Evolutionary conservation across 30 jellyfish, hydroid and myxozoan genomes (phyloP).

Genomic region (Nemopilema nomurai): DNA sequence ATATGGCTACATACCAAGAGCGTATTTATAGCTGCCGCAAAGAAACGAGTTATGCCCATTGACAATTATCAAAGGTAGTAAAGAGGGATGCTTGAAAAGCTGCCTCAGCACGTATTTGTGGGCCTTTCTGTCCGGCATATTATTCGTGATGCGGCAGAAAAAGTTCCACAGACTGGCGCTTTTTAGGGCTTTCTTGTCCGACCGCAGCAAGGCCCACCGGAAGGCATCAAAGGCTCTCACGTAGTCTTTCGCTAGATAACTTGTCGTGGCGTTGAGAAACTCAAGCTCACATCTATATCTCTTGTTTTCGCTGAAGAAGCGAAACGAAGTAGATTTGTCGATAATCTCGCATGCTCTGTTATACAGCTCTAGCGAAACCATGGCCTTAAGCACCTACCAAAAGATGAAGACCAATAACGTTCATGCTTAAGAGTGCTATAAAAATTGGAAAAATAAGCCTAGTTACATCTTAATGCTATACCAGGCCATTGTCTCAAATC

Average conservation of each 20-base stretch:
- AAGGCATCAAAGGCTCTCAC: conserved; percentile 75
- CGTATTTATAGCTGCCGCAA: conserved; percentile 85
- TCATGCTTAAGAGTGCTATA: too few species aligned
- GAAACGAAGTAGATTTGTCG: conserved; percentile 58
- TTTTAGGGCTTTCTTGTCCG: conserved; percentile 48
- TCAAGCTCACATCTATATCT: conserved; percentile 82
- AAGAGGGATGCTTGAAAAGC: conserved; percentile 69
- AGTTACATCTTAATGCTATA: background rate
- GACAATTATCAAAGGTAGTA: conserved; percentile 70
- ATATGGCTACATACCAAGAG: conserved; percentile 63
- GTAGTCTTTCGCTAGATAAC: conserved; percentile 62
- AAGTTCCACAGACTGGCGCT: conserved; percentile 81
- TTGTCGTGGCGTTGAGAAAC: conserved; percentile 56
- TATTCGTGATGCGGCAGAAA: conserved; percentile 58
- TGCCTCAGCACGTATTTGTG: conserved; percentile 77
- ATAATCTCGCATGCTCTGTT: conserved; percentile 49
- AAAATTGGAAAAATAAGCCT: background rate
- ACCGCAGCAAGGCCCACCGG: conserved; percentile 64
- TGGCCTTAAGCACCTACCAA: conserved; percentile 76
- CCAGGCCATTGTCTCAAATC: too few species aligned
- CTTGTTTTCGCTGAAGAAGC: conserved; percentile 69
- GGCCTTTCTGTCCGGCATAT: conserved; percentile 62
- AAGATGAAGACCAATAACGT: background rate
- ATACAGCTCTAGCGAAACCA: conserved; percentile 35
- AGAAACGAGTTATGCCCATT: conserved; percentile 86